Evolutionary conservation across 2,797 vertebrate genomes (phyloP).

Genomic region (Malurus leucopterus): DNA sequence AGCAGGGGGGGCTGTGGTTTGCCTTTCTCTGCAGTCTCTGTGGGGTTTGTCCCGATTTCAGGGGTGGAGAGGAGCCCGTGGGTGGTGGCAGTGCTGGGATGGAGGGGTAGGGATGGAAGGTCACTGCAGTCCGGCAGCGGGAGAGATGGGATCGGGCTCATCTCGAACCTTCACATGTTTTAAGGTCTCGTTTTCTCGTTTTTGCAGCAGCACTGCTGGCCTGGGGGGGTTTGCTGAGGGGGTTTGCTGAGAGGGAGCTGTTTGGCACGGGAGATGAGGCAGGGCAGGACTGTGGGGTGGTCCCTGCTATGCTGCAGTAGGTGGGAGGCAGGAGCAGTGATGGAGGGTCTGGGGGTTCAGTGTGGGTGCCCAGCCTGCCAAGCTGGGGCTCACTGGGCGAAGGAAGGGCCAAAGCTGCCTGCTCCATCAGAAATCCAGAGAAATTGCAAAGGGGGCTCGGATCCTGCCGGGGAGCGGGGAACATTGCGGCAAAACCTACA

Average conservation of each 20-base stretch:
- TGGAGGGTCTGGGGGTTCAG: background rate
- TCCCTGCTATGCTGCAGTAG: background rate
- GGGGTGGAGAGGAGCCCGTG: accelerated
- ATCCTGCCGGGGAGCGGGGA: background rate
- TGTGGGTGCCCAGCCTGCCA: background rate
- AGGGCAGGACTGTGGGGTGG: background rate
- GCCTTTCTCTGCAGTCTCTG: background rate
- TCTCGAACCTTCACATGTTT: background rate
- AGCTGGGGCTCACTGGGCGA: background rate
- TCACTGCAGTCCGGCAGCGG: accelerated
- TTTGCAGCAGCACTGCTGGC: background rate
- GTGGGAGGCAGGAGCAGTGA: accelerated
- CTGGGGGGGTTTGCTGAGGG: background rate
- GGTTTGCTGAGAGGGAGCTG: background rate
- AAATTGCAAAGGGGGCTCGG: background rate
- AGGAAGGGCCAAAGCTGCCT: background rate
- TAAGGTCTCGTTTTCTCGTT: background rate
- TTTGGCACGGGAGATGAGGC: background rate
- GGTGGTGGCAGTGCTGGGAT: background rate
- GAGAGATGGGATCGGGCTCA: background rate
- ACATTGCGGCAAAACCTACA: background rate
- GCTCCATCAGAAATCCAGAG: background rate
- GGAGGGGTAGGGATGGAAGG: accelerated
- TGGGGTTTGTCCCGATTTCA: background rate
- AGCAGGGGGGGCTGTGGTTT: background rate